Conservation (phyloP, 2,113 vertebrate species). For the Ptilorrhoa leucosticta region DNA sequence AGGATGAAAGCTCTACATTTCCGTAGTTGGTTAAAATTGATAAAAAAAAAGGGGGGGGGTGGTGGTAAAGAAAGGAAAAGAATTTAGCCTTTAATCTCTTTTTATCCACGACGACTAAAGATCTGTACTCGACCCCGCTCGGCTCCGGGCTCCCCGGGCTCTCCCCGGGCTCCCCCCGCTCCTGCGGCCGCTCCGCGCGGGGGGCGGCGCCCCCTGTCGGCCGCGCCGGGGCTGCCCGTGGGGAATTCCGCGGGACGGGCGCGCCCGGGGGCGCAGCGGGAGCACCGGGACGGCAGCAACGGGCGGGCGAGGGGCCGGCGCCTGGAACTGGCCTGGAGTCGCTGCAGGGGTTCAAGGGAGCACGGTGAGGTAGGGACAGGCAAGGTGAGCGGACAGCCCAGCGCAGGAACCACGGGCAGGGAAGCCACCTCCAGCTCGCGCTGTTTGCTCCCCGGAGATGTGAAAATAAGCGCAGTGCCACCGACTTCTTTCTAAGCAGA, state of each 20-base stretch:
- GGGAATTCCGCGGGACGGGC: neutral
- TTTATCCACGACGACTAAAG: conserved; percentile 72
- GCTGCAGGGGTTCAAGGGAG: neutral
- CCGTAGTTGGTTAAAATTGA: conserved; percentile 72
- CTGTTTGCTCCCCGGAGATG: neutral
- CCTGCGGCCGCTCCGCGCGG: conserved; percentile 54
- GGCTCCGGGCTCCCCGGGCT: neutral
- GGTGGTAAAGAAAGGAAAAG: neutral
- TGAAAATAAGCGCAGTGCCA: neutral
- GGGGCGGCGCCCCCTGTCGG: conserved; percentile 72
- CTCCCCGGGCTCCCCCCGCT: neutral
- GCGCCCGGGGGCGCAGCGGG: neutral
- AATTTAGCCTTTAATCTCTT: conserved; percentile 78
- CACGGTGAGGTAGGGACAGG: neutral
- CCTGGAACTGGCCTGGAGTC: neutral
- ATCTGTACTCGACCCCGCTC: conserved; percentile 68
- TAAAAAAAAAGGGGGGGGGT: no score
- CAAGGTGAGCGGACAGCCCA: neutral
- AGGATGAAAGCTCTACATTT: conserved; percentile 70
- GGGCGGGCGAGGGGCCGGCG: neutral
- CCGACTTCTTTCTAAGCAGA: neutral
- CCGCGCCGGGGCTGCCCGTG: conserved; percentile 8
- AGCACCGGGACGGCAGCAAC: neutral
- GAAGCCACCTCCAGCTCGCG: neutral
- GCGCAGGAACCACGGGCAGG: neutral